Evolutionary conservation across 2,797 vertebrate species (phyloP).

Genomic region (Tadarida brasiliensis): DNA sequence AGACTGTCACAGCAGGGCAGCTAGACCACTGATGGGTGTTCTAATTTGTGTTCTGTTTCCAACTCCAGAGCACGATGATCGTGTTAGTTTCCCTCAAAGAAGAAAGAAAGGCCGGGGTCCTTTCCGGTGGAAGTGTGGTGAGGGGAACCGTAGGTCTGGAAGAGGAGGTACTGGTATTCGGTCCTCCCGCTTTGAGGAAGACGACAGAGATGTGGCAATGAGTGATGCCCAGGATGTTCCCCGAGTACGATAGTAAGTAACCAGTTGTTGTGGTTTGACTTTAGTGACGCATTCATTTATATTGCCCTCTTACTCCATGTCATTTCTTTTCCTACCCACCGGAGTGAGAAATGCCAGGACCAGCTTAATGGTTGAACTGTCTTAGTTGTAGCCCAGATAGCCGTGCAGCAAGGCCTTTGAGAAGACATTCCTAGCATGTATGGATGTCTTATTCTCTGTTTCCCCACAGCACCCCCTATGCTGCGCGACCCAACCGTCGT

Average conservation of each 20-base stretch:
- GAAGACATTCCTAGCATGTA: background rate
- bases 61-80: slow-evolving; percentile 92
- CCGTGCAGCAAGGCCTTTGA: background rate
- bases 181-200: slow-evolving; percentile 88
- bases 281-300: background rate
- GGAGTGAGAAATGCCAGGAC: background rate
- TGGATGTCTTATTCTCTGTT: background rate
- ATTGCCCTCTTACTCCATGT: background rate
- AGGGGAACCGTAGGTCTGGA: slow-evolving; percentile 87
- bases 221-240: slow-evolving; percentile 89
- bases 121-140: slow-evolving; percentile 89
- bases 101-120: slow-evolving; percentile 90
- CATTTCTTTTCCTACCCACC: background rate
- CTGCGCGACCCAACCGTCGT: slow-evolving; percentile 85
- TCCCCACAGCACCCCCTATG: slow-evolving; percentile 90
- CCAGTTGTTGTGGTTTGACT: background rate
- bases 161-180: slow-evolving; percentile 85
- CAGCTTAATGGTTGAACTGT: background rate
- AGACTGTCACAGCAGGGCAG: background rate
- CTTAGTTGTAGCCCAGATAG: background rate
- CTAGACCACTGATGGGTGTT: background rate
- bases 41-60: slow-evolving; percentile 2
- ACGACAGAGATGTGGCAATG: slow-evolving; percentile 92
- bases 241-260: slow-evolving; percentile 86
- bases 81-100: slow-evolving; percentile 89